Conservation (phyloP, 2,113 vertebrate species). For the Eptesicus fuscus region DNA sequence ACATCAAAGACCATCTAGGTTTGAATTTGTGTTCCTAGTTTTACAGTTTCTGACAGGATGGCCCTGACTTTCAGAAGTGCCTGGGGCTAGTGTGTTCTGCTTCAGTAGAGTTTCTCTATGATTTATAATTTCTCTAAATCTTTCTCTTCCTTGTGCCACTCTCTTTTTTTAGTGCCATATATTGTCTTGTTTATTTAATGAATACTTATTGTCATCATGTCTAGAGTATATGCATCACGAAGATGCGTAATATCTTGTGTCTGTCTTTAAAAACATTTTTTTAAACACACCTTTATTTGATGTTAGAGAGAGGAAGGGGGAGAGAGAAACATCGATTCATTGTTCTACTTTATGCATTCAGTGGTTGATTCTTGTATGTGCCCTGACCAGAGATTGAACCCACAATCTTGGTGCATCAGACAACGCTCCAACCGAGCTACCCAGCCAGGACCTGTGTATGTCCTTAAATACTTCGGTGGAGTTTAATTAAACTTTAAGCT, state of each 20-base stretch:
- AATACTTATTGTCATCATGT: not conserved
- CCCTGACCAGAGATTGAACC: no score
- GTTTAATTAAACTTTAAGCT: not conserved
- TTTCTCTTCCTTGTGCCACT: not conserved
- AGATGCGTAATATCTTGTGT: not conserved
- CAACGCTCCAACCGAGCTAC: no score
- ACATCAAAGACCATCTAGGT: not conserved
- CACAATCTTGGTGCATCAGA: no score
- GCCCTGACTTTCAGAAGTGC: not conserved
- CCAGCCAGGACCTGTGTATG: no score
- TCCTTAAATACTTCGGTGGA: not conserved
- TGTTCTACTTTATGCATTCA: no score
- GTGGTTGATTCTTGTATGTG: no score
- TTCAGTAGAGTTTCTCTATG: not conserved
- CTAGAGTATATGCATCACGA: not conserved
- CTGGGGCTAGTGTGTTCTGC: not conserved
- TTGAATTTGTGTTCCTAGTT: not conserved
- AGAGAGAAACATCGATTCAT: no score
- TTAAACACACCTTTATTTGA: no score
- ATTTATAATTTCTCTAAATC: not conserved
- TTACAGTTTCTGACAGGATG: not conserved
- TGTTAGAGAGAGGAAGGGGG: no score
- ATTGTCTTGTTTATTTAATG: not conserved
- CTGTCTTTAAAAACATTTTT: not conserved
- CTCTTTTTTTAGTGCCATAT: not conserved